Percentiles rank a stretch among this genome's conserved stretches.
Evolutionary conservation across 2,888 invertebrate species (phyloP).

Genomic region (Andrena hattorfiana): DNA sequence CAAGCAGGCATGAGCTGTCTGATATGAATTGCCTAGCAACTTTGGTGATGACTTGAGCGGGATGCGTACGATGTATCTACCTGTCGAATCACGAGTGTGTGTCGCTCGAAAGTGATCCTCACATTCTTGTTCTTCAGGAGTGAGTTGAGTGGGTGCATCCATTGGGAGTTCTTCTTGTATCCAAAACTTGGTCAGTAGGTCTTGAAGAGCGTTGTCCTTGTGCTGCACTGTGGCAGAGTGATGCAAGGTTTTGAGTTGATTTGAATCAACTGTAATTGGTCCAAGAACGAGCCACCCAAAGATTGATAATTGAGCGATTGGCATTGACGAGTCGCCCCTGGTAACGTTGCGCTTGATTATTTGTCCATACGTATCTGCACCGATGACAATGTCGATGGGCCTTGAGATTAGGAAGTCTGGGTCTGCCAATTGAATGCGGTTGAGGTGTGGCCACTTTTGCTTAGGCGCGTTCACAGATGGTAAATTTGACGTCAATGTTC

Average conservation of each 20-base stretch:
- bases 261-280: not conserved
- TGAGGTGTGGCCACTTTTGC: too few relatives aligned
- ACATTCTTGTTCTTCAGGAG: conserved; percentile 39
- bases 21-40: not conserved
- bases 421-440: too few relatives aligned
- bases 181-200: conserved; percentile 41
- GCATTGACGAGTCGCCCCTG: not conserved
- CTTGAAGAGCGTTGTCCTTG: conserved; percentile 5
- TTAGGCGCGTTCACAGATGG: too few relatives aligned
- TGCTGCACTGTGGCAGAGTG: not conserved
- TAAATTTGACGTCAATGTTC: too few relatives aligned
- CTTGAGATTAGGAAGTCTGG: too few relatives aligned
- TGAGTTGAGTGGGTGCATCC: not conserved
- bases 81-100: conserved; percentile 35
- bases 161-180: conserved; percentile 34
- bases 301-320: not conserved
- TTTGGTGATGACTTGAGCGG: conserved; percentile 9
- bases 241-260: too few relatives aligned
- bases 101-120: conserved; percentile 36
- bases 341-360: too few relatives aligned
- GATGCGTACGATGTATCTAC: conserved; percentile 33
- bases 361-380: too few relatives aligned
- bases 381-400: too few relatives aligned
- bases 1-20: not conserved
- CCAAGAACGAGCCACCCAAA: not conserved